Evolutionary conservation across 2,888 invertebrate species (phyloP).

Genomic region (Amiota mariae): DNA sequence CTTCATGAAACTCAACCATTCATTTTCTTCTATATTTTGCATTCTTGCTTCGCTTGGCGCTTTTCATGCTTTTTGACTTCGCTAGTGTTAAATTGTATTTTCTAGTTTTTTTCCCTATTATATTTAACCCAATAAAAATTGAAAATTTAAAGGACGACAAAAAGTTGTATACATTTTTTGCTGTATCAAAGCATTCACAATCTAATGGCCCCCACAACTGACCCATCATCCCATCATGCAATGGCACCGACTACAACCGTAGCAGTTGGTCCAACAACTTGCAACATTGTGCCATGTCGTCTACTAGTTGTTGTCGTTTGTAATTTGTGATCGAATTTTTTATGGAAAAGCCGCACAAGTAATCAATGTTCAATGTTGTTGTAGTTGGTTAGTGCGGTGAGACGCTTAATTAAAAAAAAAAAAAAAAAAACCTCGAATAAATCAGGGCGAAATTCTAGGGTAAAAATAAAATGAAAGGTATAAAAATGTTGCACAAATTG

Average conservation of each 20-base stretch:
- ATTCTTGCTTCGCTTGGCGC: neutral
- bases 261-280: too few relatives aligned
- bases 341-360: conserved; percentile 8
- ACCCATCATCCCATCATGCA: too few relatives aligned
- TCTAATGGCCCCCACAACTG: neutral
- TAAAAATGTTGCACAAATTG: neutral
- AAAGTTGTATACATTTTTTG: neutral
- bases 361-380: neutral
- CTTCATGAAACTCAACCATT: neutral
- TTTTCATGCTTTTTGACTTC: too few relatives aligned
- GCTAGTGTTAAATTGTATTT: too few relatives aligned
- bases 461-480: neutral
- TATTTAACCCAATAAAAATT: too few relatives aligned
- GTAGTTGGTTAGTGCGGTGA: neutral
- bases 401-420: neutral
- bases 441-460: too few relatives aligned
- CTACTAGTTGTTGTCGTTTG: neutral
- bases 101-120: too few relatives aligned
- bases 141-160: too few relatives aligned
- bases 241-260: too few relatives aligned
- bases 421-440: neutral
- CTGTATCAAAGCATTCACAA: neutral
- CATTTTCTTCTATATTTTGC: neutral
- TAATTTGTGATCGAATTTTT: neutral
- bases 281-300: too few relatives aligned